Base-by-base conservation (phyloP, 2,113 vertebrate species). In the Engraulis encrasicolus region DNA sequence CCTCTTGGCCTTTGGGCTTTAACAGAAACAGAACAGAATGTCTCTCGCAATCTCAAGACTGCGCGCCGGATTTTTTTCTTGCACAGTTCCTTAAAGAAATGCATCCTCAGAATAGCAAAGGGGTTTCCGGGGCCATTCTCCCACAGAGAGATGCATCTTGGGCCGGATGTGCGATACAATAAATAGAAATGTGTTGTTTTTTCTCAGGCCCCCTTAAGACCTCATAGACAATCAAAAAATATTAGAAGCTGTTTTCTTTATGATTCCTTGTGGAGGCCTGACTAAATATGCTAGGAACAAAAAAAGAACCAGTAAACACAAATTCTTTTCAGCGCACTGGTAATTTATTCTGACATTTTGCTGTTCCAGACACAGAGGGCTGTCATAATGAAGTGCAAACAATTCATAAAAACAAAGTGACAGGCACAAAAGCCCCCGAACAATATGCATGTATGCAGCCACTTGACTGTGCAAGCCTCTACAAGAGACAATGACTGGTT, bases 11-110 rank as follows among this genome's bases (percentile, higher is more conserved):
- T 66, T 66, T 66, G 58, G 58, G 11, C 14, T 31, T 66, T 66
- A 66, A 23, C 23, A 66, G 58, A 66, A 66, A 31, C 58, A 23
- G 58, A 66, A 66, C 58, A 66, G 58, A 66, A 66, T 66, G 58
- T 66, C 27, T 66, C 58, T 66, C n/a, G 27, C 23, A 9, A 23
- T 66, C 58, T 66, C 31, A 11, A 61, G 58, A 66, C 58, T 14
- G 58, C 12, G 7, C 15, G 58, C 58, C 6, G 58, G 58, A 66
- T 27, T 66, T 66, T 45, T 45, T n/a, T n/a, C n/a, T 61, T 23
- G n/a, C 54, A 27, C 58, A 66, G 7, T 66, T 31, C 58, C 7
- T n/a, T 7, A 66, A 66, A 66, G 40, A 45, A 66, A 27, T 66
- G n/a, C 58, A 66, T 66, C 58, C 58, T 66, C 58, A 11, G 58